A percentile compares a stretch with the other conserved stretches of the same genome.
Conservation (phyloP, 1,140 invertebrate species). For the Leptopilina clavipes region DNA sequence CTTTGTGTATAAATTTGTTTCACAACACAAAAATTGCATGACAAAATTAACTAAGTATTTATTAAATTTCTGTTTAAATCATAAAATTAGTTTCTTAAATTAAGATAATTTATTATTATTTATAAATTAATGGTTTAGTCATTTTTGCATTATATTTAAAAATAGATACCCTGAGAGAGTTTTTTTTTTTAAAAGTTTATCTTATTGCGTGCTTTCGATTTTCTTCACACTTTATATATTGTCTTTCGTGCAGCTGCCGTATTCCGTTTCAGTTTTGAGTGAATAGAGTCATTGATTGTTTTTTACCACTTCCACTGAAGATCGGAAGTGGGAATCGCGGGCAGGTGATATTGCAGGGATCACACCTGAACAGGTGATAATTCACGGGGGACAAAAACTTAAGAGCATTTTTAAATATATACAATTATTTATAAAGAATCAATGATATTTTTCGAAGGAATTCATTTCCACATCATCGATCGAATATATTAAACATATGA, state of each 20-base stretch:
- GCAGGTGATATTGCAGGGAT: background rate
- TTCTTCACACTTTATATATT: constrained; percentile 2
- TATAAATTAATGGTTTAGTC: no score
- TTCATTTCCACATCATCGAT: no score
- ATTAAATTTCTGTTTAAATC: no score
- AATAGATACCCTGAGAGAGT: no score
- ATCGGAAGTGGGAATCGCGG: background rate
- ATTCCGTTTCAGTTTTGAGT: constrained; percentile 4
- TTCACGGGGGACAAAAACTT: background rate
- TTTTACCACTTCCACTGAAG: background rate
- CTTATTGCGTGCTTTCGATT: background rate
- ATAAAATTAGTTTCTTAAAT: no score
- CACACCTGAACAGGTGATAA: constrained; percentile 10
- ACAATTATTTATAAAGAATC: no score
- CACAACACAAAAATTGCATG: background rate
- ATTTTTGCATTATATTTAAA: no score
- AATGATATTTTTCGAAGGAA: no score
- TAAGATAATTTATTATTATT: no score
- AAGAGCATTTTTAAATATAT: no score
- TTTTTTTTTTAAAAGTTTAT: background rate
- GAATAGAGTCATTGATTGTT: constrained; percentile 11
- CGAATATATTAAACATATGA: no score
- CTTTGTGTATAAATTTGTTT: background rate
- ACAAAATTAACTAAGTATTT: no score
- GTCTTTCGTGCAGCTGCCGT: constrained; percentile 1